These are phyloP conservation scores for Gorilla gorilla DNA, from an alignment of 2,113 vertebrate genomes.

Conservation along the genomic window DNA sequence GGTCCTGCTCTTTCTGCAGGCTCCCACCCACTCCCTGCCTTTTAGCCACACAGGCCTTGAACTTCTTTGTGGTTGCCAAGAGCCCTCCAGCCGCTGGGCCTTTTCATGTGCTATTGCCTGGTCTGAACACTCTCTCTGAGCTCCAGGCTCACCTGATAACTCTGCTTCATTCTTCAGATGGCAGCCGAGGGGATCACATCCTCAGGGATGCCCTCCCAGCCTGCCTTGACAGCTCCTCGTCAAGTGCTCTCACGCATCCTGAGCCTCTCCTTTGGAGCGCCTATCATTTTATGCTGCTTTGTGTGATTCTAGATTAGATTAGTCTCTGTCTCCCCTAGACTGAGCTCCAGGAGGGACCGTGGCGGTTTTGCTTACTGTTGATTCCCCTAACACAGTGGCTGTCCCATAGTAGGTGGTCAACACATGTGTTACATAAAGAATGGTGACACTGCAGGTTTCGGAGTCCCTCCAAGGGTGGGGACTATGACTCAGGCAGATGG, in stretches of 20 bases:
- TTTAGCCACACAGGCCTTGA: background rate
- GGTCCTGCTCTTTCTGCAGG: background rate
- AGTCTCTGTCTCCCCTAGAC: background rate
- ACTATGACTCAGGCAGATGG: background rate
- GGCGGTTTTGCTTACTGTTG: background rate
- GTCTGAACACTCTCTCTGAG: background rate
- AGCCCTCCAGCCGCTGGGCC: background rate
- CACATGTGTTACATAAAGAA: background rate
- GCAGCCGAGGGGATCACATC: background rate
- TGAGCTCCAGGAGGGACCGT: background rate
- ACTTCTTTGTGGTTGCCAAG: background rate
- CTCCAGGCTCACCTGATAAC: background rate
- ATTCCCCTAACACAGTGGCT: background rate
- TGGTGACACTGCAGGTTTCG: background rate
- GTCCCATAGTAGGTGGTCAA: background rate
- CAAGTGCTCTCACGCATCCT: background rate
- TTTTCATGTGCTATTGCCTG: background rate
- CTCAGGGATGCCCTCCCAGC: background rate
- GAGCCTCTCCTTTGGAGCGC: background rate
- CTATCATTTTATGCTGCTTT: background rate
- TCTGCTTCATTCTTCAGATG: background rate
- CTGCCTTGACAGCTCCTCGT: background rate
- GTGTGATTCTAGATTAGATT: background rate
- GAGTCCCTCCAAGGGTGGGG: too few relatives aligned
- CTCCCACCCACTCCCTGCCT: background rate